Base-by-base conservation (phyloP, 2,888 invertebrate genomes). In the Troides helena region DNA sequence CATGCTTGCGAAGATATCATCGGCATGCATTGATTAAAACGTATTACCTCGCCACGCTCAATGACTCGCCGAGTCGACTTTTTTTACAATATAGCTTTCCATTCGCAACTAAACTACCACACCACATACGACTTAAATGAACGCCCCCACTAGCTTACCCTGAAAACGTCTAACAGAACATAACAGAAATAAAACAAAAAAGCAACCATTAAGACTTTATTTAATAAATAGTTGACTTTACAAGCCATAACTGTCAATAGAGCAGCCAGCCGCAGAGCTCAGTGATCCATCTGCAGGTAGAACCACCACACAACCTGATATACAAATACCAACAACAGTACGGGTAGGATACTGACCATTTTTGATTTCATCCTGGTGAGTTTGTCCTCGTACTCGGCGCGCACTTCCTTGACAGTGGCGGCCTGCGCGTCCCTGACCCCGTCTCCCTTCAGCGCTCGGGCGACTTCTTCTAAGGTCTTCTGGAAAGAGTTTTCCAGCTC, bases 351-450 rank as follows among this genome's bases (percentile, higher is more conserved):
- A 94, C 95, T 94, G 92, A 96, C 96, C 96, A 97, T 96, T 94
- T 96, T 96, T 65, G 94, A 93, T 84, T 97, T 97, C 94, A 97
- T 95, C 85, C 95, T 94, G 79, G 95, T 95, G 79, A 97, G 87
- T 87, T 96, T 97, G 74, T 94, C 93, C 78, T 96, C 96, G 80
- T 96, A 95, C 79, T 96, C 96, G 25, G 89, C 90, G 68, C 94
- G 91, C 6, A 95, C 89, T 69, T 95, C 94, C 82, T 91, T 89
- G 60, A 94, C 82, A 0, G 90, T 89, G 62, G 82, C 74, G 1
- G 85, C 80, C 69, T 85, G 86, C 7, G 81, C 72, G 58, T 85
- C 87, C 62, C 76, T 80, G 0, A 82, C 83, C 1, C 85, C 84
- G 21, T 87, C 86, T 1, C 82, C 84, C 23, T 80, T 84, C 69